phyloP scores from a whole-genome alignment of 2,888 invertebrate genomes.

The Lasiommata megera region DNA sequence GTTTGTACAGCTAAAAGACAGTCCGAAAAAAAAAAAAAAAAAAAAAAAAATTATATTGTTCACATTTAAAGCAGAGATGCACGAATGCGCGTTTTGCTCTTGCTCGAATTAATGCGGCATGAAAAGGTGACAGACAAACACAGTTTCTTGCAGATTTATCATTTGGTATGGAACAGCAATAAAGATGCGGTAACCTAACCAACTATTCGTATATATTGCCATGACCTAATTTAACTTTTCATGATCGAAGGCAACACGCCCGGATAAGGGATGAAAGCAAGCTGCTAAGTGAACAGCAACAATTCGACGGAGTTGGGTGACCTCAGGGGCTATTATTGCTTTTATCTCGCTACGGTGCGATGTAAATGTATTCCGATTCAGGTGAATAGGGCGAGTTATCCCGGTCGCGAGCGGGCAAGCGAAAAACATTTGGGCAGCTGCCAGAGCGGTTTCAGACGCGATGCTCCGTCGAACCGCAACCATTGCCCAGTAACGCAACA shows the following conservation, averaged over 20 bases:
- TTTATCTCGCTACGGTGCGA: conserved; percentile 26
- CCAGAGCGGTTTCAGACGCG: conserved; percentile 58
- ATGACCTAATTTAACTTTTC: not conserved
- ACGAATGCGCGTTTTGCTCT: no score
- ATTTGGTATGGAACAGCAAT: no score
- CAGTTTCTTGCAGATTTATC: no score
- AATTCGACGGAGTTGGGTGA: not conserved
- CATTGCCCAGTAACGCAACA: conserved; percentile 61
- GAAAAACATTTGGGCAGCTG: conserved; percentile 71
- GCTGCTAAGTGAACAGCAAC: not conserved
- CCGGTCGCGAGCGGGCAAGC: conserved; percentile 61
- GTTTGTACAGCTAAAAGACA: no score
- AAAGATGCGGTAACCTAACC: no score
- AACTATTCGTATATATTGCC: not conserved
- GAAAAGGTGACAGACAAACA: no score
- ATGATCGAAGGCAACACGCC: no score
- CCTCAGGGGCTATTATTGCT: conserved; percentile 18
- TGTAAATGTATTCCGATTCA: conserved; percentile 64
- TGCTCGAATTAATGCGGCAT: no score
- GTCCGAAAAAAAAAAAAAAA: no score
- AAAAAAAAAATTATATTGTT: no score
- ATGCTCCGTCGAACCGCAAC: conserved; percentile 50
- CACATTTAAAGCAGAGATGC: no score
- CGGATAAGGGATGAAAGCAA: not conserved
- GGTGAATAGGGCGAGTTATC: conserved; percentile 75